Conservation (phyloP, 2,888 invertebrate species). For the Trachelus troglodyta region DNA sequence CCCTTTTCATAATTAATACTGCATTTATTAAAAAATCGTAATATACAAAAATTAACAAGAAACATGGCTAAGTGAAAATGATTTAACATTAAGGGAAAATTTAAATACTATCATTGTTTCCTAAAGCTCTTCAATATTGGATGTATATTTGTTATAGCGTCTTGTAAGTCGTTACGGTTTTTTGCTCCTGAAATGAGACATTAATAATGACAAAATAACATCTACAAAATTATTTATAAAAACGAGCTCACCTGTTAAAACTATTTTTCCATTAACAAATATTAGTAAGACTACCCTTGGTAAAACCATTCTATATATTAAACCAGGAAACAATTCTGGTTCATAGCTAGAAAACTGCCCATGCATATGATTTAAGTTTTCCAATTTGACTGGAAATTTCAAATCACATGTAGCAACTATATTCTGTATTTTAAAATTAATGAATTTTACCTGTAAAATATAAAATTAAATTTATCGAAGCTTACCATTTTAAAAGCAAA, state of each 20-base stretch:
- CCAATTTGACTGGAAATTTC: constrained; percentile 80
- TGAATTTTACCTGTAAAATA: constrained; percentile 76
- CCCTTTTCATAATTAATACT: background rate
- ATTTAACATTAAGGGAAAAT: constrained; percentile 17
- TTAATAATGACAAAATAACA: background rate
- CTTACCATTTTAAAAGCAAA: constrained; percentile 3
- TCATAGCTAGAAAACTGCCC: constrained; percentile 91
- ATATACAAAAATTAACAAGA: constrained; percentile 19
- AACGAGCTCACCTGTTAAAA: constrained; percentile 78
- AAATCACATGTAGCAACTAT: constrained; percentile 81
- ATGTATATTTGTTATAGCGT: constrained; percentile 94
- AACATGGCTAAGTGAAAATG: background rate
- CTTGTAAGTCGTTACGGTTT: constrained; percentile 88
- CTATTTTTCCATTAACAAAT: constrained; percentile 99
- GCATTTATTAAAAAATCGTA: constrained; percentile 18
- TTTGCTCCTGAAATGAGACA: constrained; percentile 80
- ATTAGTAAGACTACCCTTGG: constrained; percentile 95
- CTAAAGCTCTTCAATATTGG: constrained; percentile 94
- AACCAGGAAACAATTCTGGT: constrained; percentile 98
- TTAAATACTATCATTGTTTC: constrained; percentile 72
- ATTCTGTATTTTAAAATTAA: constrained; percentile 79
- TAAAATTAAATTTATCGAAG: background rate
- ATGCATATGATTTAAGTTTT: constrained; percentile 80
- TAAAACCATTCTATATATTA: constrained; percentile 97
- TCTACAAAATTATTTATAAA: background rate